Percentiles rank a stretch among this genome's conserved stretches.
Conservation (phyloP, 2,888 invertebrate species). For the Chaetogeoica ovagalla region DNA sequence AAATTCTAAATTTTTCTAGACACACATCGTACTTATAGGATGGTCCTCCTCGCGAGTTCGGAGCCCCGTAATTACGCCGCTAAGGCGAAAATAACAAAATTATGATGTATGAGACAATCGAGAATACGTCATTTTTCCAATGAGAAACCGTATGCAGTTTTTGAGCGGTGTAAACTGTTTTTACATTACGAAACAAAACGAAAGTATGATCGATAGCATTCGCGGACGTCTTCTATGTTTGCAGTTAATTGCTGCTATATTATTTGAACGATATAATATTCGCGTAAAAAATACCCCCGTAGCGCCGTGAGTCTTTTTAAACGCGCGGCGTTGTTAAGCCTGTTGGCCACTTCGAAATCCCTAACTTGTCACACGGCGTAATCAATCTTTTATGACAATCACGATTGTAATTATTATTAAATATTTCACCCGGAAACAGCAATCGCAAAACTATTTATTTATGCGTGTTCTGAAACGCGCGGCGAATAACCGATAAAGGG, state of each 20-base stretch:
- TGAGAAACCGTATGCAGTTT: conserved; percentile 14
- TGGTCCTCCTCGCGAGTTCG: too few species aligned
- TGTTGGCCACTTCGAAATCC: conserved; percentile 26
- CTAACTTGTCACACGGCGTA: conserved; percentile 23
- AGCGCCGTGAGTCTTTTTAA: not conserved
- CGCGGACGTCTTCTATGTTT: not conserved
- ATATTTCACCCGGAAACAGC: conserved; percentile 37
- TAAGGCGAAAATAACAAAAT: not conserved
- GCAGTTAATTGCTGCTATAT: conserved; percentile 22
- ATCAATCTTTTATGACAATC: conserved; percentile 41
- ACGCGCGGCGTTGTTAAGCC: too few species aligned
- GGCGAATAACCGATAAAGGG: conserved; percentile 15
- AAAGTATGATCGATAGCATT: conserved; percentile 27
- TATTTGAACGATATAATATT: conserved; percentile 22
- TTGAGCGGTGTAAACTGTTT: not conserved
- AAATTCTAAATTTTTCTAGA: too few species aligned
- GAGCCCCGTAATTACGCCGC: too few species aligned
- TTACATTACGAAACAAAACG: not conserved
- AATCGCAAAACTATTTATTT: conserved; percentile 36
- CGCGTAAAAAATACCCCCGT: not conserved
- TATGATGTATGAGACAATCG: conserved; percentile 13
- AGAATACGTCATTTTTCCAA: conserved; percentile 1
- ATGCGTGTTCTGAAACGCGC: not conserved
- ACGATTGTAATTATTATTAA: conserved; percentile 43
- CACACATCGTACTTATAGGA: too few species aligned